Evolutionary conservation across 2,797 vertebrate species (phyloP).

Genomic region (Macrochelys suwanniensis): DNA sequence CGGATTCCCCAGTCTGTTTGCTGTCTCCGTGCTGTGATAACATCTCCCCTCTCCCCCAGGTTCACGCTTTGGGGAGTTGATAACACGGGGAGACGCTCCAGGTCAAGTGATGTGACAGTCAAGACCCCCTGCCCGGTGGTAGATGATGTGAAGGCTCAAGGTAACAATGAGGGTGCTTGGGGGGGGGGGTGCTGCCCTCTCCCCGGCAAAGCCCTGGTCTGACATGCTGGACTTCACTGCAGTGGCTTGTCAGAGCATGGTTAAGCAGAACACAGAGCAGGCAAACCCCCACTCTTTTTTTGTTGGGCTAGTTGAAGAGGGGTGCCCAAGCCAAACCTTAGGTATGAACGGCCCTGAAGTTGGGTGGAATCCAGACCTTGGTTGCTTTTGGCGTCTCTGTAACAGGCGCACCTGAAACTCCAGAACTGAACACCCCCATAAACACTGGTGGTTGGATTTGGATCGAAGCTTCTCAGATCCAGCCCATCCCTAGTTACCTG

Average conservation of each 20-base stretch:
- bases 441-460: not conserved
- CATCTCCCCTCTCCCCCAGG: conserved; percentile 78
- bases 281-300: not conserved
- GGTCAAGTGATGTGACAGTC: conserved; percentile 93
- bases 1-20: not conserved
- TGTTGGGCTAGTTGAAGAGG: not conserved
- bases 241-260: not conserved
- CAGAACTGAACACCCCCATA: not conserved
- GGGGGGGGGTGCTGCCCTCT: not conserved
- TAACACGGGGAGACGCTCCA: conserved; percentile 95
- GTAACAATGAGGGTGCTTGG: conserved; percentile 78
- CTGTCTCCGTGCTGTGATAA: not conserved
- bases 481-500: not conserved
- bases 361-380: not conserved
- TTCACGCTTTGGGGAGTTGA: conserved; percentile 97
- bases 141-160: conserved; percentile 98
- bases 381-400: not conserved
- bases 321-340: not conserved
- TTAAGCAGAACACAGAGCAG: not conserved
- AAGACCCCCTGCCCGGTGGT: conserved; percentile 97
- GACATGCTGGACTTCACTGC: not conserved
- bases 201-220: not conserved
- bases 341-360: not conserved
- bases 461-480: not conserved
- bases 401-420: not conserved